phyloP scores from a whole-genome alignment of 1,140 invertebrate genomes.

The Euglossa dilemma region DNA sequence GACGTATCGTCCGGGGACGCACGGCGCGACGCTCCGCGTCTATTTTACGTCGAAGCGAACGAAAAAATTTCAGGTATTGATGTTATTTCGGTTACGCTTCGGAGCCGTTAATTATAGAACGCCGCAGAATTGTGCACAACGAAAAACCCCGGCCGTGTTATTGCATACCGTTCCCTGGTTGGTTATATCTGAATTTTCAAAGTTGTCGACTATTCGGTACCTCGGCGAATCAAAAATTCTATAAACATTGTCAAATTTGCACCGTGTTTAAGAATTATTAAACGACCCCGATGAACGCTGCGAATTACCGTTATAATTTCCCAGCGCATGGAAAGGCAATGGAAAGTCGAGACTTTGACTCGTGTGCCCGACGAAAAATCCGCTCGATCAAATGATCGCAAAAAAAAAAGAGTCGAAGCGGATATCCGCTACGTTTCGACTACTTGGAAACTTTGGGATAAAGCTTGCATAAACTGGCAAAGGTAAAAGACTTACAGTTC shows the following conservation, averaged over 20 bases:
- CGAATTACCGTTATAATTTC: neutral
- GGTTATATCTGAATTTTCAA: slow-evolving; percentile 1
- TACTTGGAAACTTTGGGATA: neutral
- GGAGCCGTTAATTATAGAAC: slow-evolving; percentile 10
- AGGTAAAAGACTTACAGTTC: slow-evolving; percentile 5
- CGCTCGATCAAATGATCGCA: too few relatives aligned
- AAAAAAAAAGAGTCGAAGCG: too few relatives aligned
- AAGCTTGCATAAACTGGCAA: neutral
- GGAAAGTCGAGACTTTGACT: neutral
- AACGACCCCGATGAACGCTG: neutral
- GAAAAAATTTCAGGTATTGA: neutral
- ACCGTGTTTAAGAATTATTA: slow-evolving; percentile 22
- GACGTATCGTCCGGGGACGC: neutral
- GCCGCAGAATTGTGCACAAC: neutral
- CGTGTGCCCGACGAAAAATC: too few relatives aligned
- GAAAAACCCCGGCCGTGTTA: neutral
- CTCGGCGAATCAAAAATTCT: slow-evolving; percentile 45
- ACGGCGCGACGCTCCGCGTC: too few relatives aligned
- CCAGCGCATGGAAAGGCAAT: neutral
- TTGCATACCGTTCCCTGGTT: neutral
- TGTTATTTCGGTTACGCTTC: slow-evolving; percentile 8
- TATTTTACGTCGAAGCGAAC: neutral
- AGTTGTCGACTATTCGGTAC: neutral
- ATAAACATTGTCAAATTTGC: slow-evolving; percentile 14
- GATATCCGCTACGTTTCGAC: too few relatives aligned